Conservation (phyloP, 2,113 vertebrate genomes). For the Planiliza haematocheilus region DNA sequence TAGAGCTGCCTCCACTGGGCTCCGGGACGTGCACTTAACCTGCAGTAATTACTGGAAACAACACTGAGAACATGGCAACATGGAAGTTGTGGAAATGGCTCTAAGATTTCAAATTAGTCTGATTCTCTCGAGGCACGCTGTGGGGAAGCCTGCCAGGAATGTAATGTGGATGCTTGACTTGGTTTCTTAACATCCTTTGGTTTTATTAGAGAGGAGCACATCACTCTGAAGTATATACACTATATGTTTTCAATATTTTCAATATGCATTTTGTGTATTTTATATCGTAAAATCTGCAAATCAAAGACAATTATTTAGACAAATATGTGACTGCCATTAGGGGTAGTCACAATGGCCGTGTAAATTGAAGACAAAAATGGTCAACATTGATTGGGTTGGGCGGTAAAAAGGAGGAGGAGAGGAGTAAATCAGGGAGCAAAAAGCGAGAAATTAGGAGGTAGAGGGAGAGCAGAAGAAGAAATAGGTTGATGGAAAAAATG, state of each 20-base stretch:
- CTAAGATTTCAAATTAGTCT: constrained; percentile 76
- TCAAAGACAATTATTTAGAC: constrained; percentile 1
- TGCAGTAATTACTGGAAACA: constrained; percentile 84
- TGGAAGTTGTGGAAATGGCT: constrained; percentile 76
- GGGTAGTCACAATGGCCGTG: constrained; percentile 22
- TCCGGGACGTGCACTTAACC: constrained; percentile 82
- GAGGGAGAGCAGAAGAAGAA: constrained; percentile 39
- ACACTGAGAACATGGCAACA: constrained; percentile 79
- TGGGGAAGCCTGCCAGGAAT: constrained; percentile 55
- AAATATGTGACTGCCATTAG: constrained; percentile 3
- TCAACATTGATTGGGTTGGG: constrained; percentile 32
- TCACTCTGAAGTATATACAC: constrained; percentile 36
- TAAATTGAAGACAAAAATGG: constrained; percentile 20
- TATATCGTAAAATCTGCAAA: constrained; percentile 15
- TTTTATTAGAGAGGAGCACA: constrained; percentile 41
- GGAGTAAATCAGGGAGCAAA: constrained; percentile 11
- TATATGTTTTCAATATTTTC: too few relatives aligned
- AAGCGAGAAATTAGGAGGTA: constrained; percentile 36
- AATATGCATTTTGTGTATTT: neutral
- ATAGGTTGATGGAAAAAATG: constrained; percentile 48
- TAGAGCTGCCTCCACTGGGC: constrained; percentile 77
- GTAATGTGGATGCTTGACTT: constrained; percentile 52
- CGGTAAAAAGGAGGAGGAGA: constrained; percentile 35
- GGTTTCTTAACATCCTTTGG: constrained; percentile 49
- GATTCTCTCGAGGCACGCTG: constrained; percentile 66